Percentiles rank a stretch among this genome's conserved stretches.
These are phyloP conservation scores for Latrodectus elegans DNA, from an alignment of 2,888 invertebrate species.

Conservation along the genomic window DNA sequence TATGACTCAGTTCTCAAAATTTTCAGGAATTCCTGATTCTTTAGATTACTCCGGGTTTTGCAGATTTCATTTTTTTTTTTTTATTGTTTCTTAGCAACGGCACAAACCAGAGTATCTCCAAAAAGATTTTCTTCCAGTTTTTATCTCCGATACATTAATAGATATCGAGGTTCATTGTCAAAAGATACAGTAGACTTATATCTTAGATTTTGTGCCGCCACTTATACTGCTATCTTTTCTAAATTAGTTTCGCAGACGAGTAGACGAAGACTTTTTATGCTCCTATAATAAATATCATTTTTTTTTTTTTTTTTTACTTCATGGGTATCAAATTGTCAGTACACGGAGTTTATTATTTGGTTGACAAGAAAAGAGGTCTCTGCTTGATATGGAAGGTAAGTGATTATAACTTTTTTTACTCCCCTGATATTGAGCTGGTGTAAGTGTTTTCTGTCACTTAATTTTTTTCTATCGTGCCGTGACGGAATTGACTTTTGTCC, in stretches of 20 bases:
- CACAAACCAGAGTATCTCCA: background rate
- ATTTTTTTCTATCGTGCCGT: background rate
- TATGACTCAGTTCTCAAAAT: too few species aligned
- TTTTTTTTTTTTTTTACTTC: conserved; percentile 8
- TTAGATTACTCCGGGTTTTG: too few species aligned
- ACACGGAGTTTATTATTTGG: conserved; percentile 61
- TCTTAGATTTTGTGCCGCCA: conserved; percentile 5
- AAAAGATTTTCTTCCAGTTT: background rate
- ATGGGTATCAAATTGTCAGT: conserved; percentile 65
- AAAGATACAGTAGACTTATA: background rate
- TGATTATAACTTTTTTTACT: conserved; percentile 5
- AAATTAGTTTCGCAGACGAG: conserved; percentile 9
- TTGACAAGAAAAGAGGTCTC: conserved; percentile 50
- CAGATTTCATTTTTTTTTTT: too few species aligned
- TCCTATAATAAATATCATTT: conserved; percentile 14
- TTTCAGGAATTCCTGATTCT: too few species aligned
- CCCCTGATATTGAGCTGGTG: background rate
- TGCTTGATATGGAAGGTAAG: conserved; percentile 58
- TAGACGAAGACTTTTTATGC: conserved; percentile 29
- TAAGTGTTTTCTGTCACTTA: background rate
- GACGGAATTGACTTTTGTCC: too few species aligned
- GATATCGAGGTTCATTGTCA: conserved; percentile 15
- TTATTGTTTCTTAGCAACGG: conserved; percentile 26
- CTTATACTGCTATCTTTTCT: conserved; percentile 16
- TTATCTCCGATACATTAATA: conserved; percentile 33